Conservation (phyloP, 2,797 vertebrate species). For the Loris lydekkerianus region DNA sequence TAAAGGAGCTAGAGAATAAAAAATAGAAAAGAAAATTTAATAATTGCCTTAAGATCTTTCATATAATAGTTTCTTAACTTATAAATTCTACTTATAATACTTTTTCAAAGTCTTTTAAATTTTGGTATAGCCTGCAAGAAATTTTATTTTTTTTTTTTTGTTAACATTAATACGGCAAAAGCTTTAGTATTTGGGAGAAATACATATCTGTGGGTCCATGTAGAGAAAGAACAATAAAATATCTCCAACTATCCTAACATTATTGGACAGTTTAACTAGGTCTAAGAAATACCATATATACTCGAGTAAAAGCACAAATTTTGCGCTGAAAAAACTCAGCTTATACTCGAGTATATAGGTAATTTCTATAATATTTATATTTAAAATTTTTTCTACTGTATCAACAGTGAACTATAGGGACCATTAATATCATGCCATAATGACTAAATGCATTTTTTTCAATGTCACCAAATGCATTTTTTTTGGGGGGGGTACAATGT, state of each 20-base stretch:
- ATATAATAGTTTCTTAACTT: not conserved
- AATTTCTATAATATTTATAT: not conserved
- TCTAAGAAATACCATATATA: no score
- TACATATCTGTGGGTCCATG: not conserved
- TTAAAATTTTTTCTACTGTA: not conserved
- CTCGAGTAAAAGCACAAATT: no score
- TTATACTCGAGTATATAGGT: no score
- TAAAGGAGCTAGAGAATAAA: not conserved
- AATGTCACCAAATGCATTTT: no score
- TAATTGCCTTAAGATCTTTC: not conserved
- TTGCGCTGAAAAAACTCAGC: no score
- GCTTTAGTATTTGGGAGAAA: rapidly evolving
- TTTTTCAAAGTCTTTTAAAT: not conserved
- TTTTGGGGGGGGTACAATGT: no score
- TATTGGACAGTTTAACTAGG: not conserved
- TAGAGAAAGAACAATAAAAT: not conserved
- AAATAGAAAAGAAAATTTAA: not conserved
- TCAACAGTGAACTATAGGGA: rapidly evolving
- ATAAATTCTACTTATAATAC: not conserved
- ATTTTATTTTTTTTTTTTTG: not conserved
- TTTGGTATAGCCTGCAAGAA: not conserved
- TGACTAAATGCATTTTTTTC: not conserved
- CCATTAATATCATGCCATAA: rapidly evolving
- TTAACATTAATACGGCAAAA: not conserved
- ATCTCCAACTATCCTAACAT: no score